phyloP scores from a whole-genome alignment of 2,888 invertebrate genomes.

The Ornithoptera alexandrae region DNA sequence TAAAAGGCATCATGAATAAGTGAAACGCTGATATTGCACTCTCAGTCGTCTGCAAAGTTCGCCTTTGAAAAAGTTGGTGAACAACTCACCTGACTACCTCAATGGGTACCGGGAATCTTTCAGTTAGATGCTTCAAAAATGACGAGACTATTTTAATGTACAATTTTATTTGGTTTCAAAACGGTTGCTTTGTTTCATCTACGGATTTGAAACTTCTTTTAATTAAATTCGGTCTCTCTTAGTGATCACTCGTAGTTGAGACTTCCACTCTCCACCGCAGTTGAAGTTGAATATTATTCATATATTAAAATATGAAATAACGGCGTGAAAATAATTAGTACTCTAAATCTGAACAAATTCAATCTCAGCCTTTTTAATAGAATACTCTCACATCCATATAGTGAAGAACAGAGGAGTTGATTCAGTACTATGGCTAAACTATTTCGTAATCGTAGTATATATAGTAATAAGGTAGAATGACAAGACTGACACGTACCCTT shows the following conservation, averaged over 20 bases:
- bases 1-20: constrained; percentile 18
- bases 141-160: constrained; percentile 38
- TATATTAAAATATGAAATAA: background rate
- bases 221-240: constrained; percentile 29
- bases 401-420: too few species aligned
- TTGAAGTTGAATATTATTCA: constrained; percentile 1
- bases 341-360: too few species aligned
- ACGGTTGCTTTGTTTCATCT: constrained; percentile 29
- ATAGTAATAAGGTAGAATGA: too few species aligned
- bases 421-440: too few species aligned
- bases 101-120: constrained; percentile 48
- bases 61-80: constrained; percentile 63
- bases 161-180: constrained; percentile 30
- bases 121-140: constrained; percentile 32
- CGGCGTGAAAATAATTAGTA: too few species aligned
- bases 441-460: too few species aligned
- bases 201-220: constrained; percentile 31
- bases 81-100: constrained; percentile 60
- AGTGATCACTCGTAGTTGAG: constrained; percentile 20
- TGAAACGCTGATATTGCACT: constrained; percentile 28
- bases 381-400: too few species aligned
- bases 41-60: constrained; percentile 64
- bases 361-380: too few species aligned
- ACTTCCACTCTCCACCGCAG: background rate
- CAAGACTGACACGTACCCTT: too few species aligned